These are phyloP conservation scores for Mythimna vitellina DNA, from an alignment of 2,888 invertebrate genomes.

Conservation along the genomic window DNA sequence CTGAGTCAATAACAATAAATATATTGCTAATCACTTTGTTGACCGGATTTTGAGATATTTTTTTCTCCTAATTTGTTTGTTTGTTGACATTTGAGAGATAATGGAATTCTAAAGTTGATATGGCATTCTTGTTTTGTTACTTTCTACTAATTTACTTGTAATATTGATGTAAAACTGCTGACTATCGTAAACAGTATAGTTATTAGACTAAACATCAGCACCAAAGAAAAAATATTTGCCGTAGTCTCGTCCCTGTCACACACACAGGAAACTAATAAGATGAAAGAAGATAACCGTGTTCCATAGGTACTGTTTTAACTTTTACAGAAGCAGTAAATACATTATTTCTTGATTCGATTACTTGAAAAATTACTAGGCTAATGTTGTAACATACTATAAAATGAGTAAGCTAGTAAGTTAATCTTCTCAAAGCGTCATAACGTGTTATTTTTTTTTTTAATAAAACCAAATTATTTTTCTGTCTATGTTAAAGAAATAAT, in stretches of 20 bases:
- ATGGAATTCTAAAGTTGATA: constrained; percentile 3
- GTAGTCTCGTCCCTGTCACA: constrained; percentile 10
- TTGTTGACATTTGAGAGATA: constrained; percentile 40
- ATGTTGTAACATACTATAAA: no score
- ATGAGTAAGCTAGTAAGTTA: no score
- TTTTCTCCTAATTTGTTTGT: constrained; percentile 44
- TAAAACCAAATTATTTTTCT: no score
- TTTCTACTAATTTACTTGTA: neutral
- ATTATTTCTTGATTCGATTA: no score
- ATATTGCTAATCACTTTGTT: constrained; percentile 76
- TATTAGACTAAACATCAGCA: no score
- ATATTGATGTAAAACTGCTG: neutral
- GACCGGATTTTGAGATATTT: constrained; percentile 56
- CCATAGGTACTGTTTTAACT: neutral
- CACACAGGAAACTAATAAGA: neutral
- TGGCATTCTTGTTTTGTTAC: constrained; percentile 26
- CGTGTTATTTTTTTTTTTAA: no score
- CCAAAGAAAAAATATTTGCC: neutral
- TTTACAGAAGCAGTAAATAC: neutral
- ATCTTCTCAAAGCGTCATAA: no score
- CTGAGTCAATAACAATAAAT: constrained; percentile 54
- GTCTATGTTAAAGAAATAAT: no score
- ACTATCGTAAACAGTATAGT: no score
- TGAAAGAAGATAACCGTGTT: neutral
- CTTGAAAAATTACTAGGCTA: no score